phyloP scores from a whole-genome alignment of 2,797 vertebrate species.

The Eulemur coronatus region DNA sequence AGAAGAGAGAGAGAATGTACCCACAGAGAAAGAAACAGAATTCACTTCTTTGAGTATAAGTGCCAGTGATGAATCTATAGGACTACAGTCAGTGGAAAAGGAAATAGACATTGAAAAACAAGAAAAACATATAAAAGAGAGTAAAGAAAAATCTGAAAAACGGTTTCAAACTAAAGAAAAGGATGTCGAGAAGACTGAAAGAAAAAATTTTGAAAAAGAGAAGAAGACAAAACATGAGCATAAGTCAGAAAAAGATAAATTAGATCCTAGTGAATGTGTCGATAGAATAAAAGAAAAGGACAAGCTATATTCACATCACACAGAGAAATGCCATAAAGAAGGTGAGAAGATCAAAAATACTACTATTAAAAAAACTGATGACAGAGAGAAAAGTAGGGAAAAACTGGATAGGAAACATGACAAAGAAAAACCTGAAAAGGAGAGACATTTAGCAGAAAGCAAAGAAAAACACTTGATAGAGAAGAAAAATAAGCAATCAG shows the following conservation, averaged over 20 bases:
- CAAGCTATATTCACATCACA: conserved; percentile 84
- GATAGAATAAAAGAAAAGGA: conserved; percentile 93
- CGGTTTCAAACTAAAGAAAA: conserved; percentile 91
- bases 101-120: conserved; percentile 89
- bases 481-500: conserved; percentile 91
- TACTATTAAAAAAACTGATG: conserved; percentile 91
- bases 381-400: conserved; percentile 94
- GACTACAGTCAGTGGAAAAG: conserved; percentile 77
- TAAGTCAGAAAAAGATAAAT: conserved; percentile 89
- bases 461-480: conserved; percentile 91
- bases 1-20: conserved; percentile 88
- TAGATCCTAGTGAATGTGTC: conserved; percentile 88
- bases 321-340: conserved; percentile 94
- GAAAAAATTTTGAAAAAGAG: conserved; percentile 93
- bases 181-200: conserved; percentile 93
- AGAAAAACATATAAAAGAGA: conserved; percentile 88
- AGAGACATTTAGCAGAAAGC: conserved; percentile 89
- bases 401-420: conserved; percentile 93
- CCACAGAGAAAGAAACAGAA: conserved; percentile 89
- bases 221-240: conserved; percentile 94
- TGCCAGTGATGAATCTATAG: conserved; percentile 78
- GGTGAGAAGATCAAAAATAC: conserved; percentile 91
- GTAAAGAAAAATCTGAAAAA: conserved; percentile 92
- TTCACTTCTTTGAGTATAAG: conserved; percentile 73
- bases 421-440: conserved; percentile 91